phyloP scores from a whole-genome alignment of 2,888 invertebrate genomes.

The Zeuzera pyrina region DNA sequence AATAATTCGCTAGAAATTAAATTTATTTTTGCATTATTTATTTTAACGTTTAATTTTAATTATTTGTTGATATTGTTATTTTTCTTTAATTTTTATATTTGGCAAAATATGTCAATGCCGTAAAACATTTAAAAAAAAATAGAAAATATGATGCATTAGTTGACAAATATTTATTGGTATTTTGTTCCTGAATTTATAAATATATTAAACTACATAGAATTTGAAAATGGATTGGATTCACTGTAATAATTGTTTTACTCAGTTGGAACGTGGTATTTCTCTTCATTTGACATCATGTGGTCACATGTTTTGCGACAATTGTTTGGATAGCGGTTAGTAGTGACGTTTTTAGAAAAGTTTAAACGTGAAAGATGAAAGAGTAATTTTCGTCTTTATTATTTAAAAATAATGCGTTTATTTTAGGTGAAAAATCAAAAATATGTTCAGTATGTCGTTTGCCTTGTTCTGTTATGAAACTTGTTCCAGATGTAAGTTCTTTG shows the following conservation, averaged over 20 bases:
- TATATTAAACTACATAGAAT: slow-evolving; percentile 1
- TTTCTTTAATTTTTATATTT: too few relatives aligned
- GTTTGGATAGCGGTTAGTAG: slow-evolving; percentile 53
- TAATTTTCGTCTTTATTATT: slow-evolving; percentile 5
- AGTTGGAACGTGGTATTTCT: slow-evolving; percentile 54
- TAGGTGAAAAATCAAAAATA: slow-evolving; percentile 43
- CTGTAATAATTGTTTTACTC: slow-evolving; percentile 64
- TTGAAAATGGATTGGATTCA: slow-evolving; percentile 66
- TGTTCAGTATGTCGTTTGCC: slow-evolving; percentile 59
- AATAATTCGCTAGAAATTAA: too few relatives aligned
- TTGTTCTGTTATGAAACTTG: slow-evolving; percentile 61
- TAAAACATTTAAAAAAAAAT: too few relatives aligned
- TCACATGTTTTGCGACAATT: slow-evolving; percentile 68
- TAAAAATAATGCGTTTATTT: slow-evolving; percentile 14
- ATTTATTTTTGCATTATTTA: too few relatives aligned
- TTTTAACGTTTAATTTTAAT: too few relatives aligned
- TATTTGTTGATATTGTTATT: too few relatives aligned
- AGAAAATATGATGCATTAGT: too few relatives aligned
- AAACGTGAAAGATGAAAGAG: slow-evolving; percentile 3
- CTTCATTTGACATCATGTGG: slow-evolving; percentile 67
- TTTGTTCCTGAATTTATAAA: too few relatives aligned
- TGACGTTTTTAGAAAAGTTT: slow-evolving; percentile 4
- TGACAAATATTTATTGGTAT: too few relatives aligned
- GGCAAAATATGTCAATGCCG: too few relatives aligned
- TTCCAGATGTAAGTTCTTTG: slow-evolving; percentile 48